These are phyloP conservation scores for Habroteleia sp. DNA, from an alignment of 2,888 invertebrate species.

Conservation along the genomic window DNA sequence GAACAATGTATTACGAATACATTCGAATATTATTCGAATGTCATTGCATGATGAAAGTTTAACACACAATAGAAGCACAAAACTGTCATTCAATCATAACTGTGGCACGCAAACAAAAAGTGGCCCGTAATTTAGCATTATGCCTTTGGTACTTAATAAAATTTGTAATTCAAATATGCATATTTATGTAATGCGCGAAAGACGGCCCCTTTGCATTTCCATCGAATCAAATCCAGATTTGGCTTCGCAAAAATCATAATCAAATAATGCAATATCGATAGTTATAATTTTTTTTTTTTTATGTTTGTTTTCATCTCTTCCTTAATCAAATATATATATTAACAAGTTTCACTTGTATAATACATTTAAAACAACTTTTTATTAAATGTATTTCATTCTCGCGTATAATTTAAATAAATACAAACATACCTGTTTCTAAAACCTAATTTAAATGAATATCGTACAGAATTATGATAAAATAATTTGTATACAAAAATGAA, in stretches of 20 bases:
- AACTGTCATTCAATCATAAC: constrained; percentile 50
- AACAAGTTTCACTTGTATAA: no score
- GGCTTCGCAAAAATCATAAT: constrained; percentile 52
- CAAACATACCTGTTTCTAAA: no score
- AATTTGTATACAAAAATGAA: no score
- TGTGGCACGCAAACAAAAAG: constrained; percentile 46
- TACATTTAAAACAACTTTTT: no score
- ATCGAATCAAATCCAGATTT: constrained; percentile 52
- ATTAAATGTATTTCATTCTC: no score
- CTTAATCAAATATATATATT: no score
- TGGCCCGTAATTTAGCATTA: constrained; percentile 40
- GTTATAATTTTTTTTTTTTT: constrained; percentile 34
- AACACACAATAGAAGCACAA: constrained; percentile 12
- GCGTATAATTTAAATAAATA: no score
- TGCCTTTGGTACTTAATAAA: constrained; percentile 45
- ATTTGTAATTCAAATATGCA: constrained; percentile 58
- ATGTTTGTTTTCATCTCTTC: constrained; percentile 33
- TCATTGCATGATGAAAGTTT: constrained; percentile 38
- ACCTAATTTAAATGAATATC: no score
- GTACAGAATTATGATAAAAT: no score
- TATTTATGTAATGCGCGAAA: constrained; percentile 55
- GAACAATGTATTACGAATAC: not conserved
- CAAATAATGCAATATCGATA: constrained; percentile 40
- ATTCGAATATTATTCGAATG: constrained; percentile 7
- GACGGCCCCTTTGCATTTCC: constrained; percentile 22